Base-by-base conservation (phyloP, 2,888 invertebrate genomes). In the Athalia circularis region DNA sequence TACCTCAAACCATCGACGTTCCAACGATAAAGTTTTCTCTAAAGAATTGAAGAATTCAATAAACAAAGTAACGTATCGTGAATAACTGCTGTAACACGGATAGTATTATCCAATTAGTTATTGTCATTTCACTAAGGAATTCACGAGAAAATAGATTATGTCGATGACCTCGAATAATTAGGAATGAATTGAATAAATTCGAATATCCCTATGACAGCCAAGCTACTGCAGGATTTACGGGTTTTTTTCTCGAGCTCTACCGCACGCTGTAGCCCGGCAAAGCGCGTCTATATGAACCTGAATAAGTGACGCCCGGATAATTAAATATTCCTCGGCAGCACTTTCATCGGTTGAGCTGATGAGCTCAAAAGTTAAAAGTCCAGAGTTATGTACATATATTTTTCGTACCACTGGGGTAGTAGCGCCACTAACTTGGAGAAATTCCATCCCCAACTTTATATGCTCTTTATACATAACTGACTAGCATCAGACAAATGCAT, bases 291-390 rank as follows among this genome's bases (percentile, higher is more conserved):
- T 29, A 15, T 15, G 50, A 6, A 13, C 67, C 67, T 67, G 48
- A 67, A 67, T 67, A 67, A 67, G 9, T 52, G 50, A 68, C 11
- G 11, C 8, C 11, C 50, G n/a, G 43, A 68, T 54, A 54, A 29
- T 54, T 68, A 68, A 54, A 68, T 68, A 68, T 68, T 68, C 29
- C 29, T 68, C 68, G 29, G 43, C 54, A 68, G 43, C 68, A 68
- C 68, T 54, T 68, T n/a, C 3, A 29, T 29, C 29, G 2, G 29
- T 29, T 29, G 52, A 43, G 54, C 13, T 13, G 54, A 29, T 68
- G n/a, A 54, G 7, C 15, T 43, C n/a, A 6, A 54, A 11, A 68
- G 54, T 29, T 43, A 29, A 67, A 67, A 54, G 68, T 68, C 52
- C 11, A 29, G 43, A n/a, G 50, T 52, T 43, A n/a, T 54, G n/a